Conservation (phyloP, 2,888 invertebrate genomes). For the Pilophorus perplexus region DNA sequence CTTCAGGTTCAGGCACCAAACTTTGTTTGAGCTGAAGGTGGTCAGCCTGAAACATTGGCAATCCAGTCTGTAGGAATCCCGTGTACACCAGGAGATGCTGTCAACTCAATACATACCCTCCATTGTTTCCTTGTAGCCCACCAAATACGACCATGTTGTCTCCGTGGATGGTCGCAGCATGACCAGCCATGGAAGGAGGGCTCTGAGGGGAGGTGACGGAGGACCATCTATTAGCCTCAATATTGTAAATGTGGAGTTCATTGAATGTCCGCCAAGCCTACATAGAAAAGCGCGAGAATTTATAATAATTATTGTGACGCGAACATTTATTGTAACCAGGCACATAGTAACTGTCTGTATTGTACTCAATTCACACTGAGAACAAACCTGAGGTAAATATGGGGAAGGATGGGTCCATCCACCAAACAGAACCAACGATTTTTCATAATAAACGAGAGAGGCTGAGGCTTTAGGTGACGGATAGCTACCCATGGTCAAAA, state of each 20-base stretch:
- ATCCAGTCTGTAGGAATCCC: no score
- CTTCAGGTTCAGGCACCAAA: conserved; percentile 83
- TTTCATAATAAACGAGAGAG: conserved; percentile 82
- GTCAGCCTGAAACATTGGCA: conserved; percentile 12
- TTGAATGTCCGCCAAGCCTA: conserved; percentile 79
- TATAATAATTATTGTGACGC: not conserved
- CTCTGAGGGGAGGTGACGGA: conserved; percentile 60
- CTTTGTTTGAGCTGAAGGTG: conserved; percentile 66
- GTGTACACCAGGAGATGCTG: no score
- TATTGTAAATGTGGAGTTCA: conserved; percentile 85
- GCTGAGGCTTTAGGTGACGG: conserved; percentile 96
- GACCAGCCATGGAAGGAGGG: conserved; percentile 84
- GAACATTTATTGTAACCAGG: not conserved
- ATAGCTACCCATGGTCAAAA: conserved; percentile 79
- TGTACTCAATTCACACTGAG: no score
- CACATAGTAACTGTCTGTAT: conserved; percentile 57
- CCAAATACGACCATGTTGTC: conserved; percentile 83
- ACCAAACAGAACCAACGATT: conserved; percentile 83
- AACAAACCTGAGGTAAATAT: conserved; percentile 65
- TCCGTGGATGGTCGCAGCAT: conserved; percentile 82
- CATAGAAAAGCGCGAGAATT: conserved; percentile 44
- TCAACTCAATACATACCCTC: conserved; percentile 46
- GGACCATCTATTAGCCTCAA: conserved; percentile 76
- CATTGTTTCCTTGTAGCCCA: conserved; percentile 57
- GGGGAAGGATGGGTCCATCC: conserved; percentile 93